Evolutionary conservation across 2,113 vertebrate genomes (phyloP).

Genomic region (Cyphotilapia sp.): DNA sequence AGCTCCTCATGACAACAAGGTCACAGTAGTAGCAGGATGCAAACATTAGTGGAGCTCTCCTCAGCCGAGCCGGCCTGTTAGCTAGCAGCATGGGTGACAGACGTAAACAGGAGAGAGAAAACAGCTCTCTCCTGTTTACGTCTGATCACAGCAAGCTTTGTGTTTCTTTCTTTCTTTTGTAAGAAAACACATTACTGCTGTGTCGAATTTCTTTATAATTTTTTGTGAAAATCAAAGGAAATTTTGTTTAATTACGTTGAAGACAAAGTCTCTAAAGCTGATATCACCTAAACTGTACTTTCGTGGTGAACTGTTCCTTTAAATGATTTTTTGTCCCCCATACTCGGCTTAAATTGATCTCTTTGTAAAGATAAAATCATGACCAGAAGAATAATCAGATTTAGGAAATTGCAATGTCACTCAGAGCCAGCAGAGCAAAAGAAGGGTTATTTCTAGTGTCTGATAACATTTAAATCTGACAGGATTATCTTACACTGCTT

Average conservation of each 20-base stretch:
- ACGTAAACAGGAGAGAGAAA: neutral
- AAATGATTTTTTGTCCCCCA: neutral
- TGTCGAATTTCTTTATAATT: neutral
- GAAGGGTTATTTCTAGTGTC: neutral
- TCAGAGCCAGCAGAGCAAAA: neutral
- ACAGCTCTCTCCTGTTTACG: neutral
- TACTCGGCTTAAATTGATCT: neutral
- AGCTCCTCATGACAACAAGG: neutral
- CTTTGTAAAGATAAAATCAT: neutral
- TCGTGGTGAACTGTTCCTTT: neutral
- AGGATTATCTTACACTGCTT: neutral
- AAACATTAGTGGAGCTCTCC: neutral
- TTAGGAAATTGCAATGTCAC: neutral
- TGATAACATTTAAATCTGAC: neutral
- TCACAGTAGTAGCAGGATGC: neutral
- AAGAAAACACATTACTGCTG: fast-evolving
- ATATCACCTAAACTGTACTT: neutral
- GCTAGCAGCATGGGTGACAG: neutral
- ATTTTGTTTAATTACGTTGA: neutral
- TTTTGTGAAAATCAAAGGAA: neutral
- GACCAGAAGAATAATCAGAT: neutral
- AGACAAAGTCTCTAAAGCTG: neutral
- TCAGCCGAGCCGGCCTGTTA: neutral
- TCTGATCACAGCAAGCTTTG: neutral
- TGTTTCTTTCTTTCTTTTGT: neutral